phyloP scores from a whole-genome alignment of 2,797 vertebrate species.

The Galaxias olidus region DNA sequence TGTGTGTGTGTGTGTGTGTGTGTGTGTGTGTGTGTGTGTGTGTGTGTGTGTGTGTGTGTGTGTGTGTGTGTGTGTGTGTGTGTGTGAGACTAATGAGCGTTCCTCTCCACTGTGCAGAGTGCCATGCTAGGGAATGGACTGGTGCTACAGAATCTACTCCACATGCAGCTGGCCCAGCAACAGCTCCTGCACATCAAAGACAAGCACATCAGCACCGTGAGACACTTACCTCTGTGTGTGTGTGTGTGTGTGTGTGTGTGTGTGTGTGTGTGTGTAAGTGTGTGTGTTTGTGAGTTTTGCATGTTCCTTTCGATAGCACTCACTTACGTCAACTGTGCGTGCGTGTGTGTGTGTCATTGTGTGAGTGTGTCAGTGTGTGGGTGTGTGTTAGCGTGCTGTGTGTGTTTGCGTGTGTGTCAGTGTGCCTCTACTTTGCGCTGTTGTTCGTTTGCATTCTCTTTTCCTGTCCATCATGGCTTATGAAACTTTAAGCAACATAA shows the following conservation, averaged over 20 bases:
- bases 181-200: constrained; percentile 90
- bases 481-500: constrained; percentile 18
- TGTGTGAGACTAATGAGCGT: constrained; percentile 7
- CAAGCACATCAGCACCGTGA: constrained; percentile 86
- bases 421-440: not conserved
- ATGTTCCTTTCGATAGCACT: not conserved
- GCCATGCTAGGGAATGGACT: constrained; percentile 82
- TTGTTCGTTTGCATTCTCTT: not conserved
- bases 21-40: not conserved
- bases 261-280: constrained; percentile 20
- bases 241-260: constrained; percentile 7
- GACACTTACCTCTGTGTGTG: constrained; percentile 40
- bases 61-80: constrained; percentile 1
- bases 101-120: constrained; percentile 51
- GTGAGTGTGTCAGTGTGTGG: not conserved
- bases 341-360: constrained; percentile 10
- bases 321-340: not conserved
- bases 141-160: constrained; percentile 89
- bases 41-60: not conserved
- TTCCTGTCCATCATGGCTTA: constrained; percentile 25
- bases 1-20: not conserved
- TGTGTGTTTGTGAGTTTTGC: constrained; percentile 31
- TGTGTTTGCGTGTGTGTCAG: constrained; percentile 1
- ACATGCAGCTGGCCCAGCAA: constrained; percentile 87
- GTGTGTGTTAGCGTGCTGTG: constrained; percentile 1